These are phyloP conservation scores for Fistularia commersonii DNA, from an alignment of 2,797 vertebrate genomes.

Conservation along the genomic window DNA sequence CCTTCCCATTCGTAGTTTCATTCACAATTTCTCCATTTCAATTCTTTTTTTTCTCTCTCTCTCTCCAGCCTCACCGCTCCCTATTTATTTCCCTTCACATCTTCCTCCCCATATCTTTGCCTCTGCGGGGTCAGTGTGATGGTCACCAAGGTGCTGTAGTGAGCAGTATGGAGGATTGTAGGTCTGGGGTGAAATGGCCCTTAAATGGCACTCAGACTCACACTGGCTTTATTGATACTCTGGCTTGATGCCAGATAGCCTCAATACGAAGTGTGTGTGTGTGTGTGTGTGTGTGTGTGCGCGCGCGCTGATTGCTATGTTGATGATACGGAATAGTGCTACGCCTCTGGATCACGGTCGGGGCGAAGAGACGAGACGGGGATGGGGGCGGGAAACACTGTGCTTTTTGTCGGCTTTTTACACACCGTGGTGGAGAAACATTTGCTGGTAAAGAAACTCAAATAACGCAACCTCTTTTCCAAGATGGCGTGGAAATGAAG, in stretches of 20 bases:
- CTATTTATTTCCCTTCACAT: constrained; percentile 11
- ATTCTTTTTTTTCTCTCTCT: constrained; percentile 22
- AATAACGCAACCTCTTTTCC: too few relatives aligned
- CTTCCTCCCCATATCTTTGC: constrained; percentile 18
- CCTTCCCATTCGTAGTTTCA: not conserved
- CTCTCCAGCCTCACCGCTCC: constrained; percentile 11
- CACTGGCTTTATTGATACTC: constrained; percentile 78
- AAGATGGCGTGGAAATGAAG: too few relatives aligned
- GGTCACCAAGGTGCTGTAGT: constrained; percentile 56
- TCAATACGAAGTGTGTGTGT: constrained; percentile 18
- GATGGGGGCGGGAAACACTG: too few relatives aligned
- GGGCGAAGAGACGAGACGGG: constrained; percentile 33
- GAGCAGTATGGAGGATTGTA: constrained; percentile 68
- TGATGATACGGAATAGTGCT: constrained; percentile 57
- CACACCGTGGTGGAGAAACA: too few relatives aligned
- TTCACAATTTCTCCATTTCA: constrained; percentile 30
- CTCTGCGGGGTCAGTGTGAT: constrained; percentile 45
- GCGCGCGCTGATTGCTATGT: constrained; percentile 59
- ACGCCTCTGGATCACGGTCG: constrained; percentile 41
- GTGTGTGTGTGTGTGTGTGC: constrained; percentile 33
- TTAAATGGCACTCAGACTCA: constrained; percentile 78
- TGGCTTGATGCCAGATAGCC: constrained; percentile 68
- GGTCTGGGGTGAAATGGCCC: constrained; percentile 72
- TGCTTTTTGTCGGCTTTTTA: too few relatives aligned
- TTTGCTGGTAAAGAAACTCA: too few relatives aligned